Percentiles rank a stretch among this genome's conserved stretches.
Evolutionary conservation across 2,888 invertebrate genomes (phyloP).

Genomic region (Dynastes hyllus): DNA sequence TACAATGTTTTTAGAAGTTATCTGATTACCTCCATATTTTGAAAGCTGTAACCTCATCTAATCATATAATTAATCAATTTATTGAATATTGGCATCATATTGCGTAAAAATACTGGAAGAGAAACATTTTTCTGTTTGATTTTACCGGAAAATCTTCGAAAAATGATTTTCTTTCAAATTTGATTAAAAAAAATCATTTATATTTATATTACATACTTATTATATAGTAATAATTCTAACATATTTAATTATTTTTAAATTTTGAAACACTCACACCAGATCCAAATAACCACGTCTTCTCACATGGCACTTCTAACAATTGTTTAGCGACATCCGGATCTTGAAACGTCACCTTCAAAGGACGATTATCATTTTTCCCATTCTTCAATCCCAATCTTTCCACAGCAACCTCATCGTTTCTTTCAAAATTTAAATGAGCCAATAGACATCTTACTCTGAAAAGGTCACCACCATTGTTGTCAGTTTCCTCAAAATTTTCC

Average conservation of each 20-base stretch:
- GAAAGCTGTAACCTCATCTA: too few relatives aligned
- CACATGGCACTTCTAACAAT: background rate
- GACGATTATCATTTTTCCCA: background rate
- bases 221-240: background rate
- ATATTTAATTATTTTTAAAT: background rate
- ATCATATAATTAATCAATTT: too few relatives aligned
- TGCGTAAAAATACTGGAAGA: too few relatives aligned
- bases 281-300: background rate
- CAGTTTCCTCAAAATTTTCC: background rate
- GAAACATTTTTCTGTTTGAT: too few relatives aligned
- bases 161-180: too few relatives aligned
- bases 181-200: too few relatives aligned
- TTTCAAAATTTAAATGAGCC: background rate
- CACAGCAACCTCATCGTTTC: background rate
- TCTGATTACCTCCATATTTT: too few relatives aligned
- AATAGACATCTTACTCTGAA: background rate
- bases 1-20: too few relatives aligned
- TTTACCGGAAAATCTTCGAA: too few relatives aligned
- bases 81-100: too few relatives aligned
- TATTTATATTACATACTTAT: too few relatives aligned
- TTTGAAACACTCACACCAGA: background rate
- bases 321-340: background rate
- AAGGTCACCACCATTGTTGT: background rate
- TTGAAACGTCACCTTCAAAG: constrained; percentile 3
- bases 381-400: background rate